These are phyloP conservation scores for Caprella mutica DNA, from an alignment of 2,888 invertebrate species.

Conservation along the genomic window DNA sequence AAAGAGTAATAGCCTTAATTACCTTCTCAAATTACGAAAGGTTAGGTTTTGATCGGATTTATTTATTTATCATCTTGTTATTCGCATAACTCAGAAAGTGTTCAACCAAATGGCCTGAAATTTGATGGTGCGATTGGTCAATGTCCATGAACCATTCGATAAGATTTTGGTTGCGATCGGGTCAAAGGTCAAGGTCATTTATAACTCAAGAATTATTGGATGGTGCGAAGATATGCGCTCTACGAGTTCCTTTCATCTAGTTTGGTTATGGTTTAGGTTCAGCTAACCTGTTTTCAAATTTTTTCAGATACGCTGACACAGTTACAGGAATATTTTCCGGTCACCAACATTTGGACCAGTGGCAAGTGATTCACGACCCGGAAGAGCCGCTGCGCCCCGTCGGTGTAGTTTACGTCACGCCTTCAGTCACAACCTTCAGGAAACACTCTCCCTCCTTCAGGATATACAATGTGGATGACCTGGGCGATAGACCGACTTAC, in stretches of 20 bases:
- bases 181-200: no score
- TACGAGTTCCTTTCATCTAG: no score
- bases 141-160: no score
- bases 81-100: no score
- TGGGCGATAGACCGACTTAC: conserved; percentile 14
- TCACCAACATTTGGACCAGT: conserved; percentile 43
- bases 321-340: conserved; percentile 43
- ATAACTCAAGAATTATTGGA: no score
- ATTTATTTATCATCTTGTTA: background rate
- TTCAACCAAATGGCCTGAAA: no score
- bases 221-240: no score
- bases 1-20: no score
- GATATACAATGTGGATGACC: conserved; percentile 17
- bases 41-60: background rate
- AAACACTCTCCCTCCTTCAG: conserved; percentile 19
- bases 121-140: no score
- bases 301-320: conserved; percentile 40
- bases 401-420: conserved; percentile 42
- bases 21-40: no score
- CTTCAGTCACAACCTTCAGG: conserved; percentile 36
- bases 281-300: no score
- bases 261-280: background rate
- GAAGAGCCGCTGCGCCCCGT: conserved; percentile 38
- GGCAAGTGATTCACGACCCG: conserved; percentile 41
- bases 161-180: no score